Percentiles rank a stretch among this genome's conserved stretches.
Evolutionary conservation across 2,113 vertebrate species (phyloP).

Genomic region (Zapus hudsonius): DNA sequence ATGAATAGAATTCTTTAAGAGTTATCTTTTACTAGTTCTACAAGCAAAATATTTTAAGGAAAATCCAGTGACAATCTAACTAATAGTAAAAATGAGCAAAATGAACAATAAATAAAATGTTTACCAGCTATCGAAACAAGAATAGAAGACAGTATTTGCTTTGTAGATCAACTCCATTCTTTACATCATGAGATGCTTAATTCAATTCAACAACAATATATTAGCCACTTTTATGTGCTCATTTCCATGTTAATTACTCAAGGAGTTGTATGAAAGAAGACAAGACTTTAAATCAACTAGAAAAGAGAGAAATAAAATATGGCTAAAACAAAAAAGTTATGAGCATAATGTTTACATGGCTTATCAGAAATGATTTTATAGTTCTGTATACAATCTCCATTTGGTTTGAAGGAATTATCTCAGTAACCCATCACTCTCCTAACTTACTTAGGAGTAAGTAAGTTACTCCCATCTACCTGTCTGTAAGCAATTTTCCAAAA

Average conservation of each 20-base stretch:
- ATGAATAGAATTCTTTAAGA: not conserved
- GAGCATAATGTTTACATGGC: not conserved
- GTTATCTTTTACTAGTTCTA: not conserved
- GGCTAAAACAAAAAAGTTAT: not conserved
- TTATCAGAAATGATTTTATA: conserved; percentile 16
- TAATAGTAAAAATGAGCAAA: not conserved
- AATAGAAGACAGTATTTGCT: not conserved
- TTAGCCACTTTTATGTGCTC: conserved; percentile 13
- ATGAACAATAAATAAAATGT: not conserved
- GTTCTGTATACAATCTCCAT: not conserved
- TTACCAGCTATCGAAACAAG: not conserved
- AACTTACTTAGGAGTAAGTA: not conserved
- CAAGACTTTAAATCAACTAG: conserved; percentile 35
- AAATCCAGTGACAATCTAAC: not conserved
- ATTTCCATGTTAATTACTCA: conserved; percentile 48
- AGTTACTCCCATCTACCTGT: no score
- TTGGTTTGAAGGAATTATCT: not conserved
- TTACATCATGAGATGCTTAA: conserved; percentile 3
- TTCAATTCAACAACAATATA: conserved; percentile 27
- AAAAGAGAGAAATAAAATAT: conserved; percentile 7
- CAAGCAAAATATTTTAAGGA: not conserved
- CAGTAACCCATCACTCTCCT: not conserved
- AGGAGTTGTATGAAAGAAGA: conserved; percentile 35
- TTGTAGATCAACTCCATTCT: not conserved
- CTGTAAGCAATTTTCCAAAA: not conserved